These are phyloP conservation scores for Omphaloscelis lunosa DNA, from an alignment of 2,888 invertebrate species.

Conservation along the genomic window DNA sequence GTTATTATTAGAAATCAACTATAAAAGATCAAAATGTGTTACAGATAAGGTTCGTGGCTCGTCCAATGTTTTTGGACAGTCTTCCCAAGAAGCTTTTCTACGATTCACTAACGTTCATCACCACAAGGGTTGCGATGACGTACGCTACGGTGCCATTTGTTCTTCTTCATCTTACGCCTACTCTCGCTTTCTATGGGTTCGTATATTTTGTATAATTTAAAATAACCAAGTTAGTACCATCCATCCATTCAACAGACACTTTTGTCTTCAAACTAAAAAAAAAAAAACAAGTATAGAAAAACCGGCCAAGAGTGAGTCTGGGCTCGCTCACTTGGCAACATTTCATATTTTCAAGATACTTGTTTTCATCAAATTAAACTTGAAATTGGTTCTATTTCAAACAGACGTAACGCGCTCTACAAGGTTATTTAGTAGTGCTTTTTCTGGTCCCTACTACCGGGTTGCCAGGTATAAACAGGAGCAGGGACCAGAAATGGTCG, in stretches of 20 bases:
- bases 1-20: background rate
- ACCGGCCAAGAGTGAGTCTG: background rate
- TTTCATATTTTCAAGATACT: background rate
- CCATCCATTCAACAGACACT: background rate
- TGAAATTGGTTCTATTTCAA: no score
- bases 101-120: slow-evolving; percentile 95
- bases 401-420: no score
- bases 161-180: slow-evolving; percentile 95
- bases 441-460: no score
- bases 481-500: no score
- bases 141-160: slow-evolving; percentile 98
- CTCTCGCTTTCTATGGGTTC: slow-evolving; percentile 95
- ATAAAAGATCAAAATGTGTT: slow-evolving; percentile 38
- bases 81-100: slow-evolving; percentile 93
- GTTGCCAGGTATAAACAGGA: no score
- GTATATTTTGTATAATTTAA: slow-evolving; percentile 71
- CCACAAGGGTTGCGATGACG: slow-evolving; percentile 96
- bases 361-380: no score
- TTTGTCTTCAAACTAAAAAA: background rate
- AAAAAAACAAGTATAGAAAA: background rate
- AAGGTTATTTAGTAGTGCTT: no score
- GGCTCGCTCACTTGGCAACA: background rate
- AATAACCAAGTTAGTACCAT: background rate
- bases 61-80: slow-evolving; percentile 94
- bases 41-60: slow-evolving; percentile 94